Base-by-base conservation (phyloP, 2,888 invertebrate species). In the Julus scandinavius region DNA sequence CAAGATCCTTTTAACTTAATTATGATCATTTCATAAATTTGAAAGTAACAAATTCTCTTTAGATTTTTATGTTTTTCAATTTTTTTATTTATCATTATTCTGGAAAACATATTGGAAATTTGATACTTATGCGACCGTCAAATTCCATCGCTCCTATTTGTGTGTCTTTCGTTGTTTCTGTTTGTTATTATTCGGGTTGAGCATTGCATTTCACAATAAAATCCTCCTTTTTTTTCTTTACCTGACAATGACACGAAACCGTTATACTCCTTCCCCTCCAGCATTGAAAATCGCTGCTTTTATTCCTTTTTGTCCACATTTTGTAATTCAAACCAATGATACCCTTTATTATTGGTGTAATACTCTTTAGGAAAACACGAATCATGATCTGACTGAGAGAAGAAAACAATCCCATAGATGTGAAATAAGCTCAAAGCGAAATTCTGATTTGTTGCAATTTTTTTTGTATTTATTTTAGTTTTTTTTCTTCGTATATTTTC, bases 321-420 rank as follows among this genome's bases (percentile, higher is more conserved):
- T 54, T 54, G 54, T 54, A 54, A 54, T 54, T 54, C 54, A 54
- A 54, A 54, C 54, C 54, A 54, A 54, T 54, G 54, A 54, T 54
- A 54, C 11, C 54, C 54, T 54, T 54, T 54, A 54, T 54, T 54
- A 54, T 54, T 13, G 54, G 11, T 54, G 54, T 54, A 54, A 54
- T 54, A 17, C 54, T 54, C 54, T 54, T 54, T 0, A 54, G 13
- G 54, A 13, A 54, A 54, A 54, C 54, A 54, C 9, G 54, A 54
- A 6, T 54, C 54, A 54, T 54, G 54, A 54, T 13, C 54, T 54
- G 54, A 54, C 54, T 54, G 54, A 17, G 11, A 13, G 17, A 13
- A 54, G 54, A 17, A 54, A 54, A 54, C 2, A 54, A 13, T 50
- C 9, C 50, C 50, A 50, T 29, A 45, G 45, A 45, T 7, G 54